Base-by-base conservation (phyloP, 2,888 invertebrate species). In the Drosophila mimetica region DNA sequence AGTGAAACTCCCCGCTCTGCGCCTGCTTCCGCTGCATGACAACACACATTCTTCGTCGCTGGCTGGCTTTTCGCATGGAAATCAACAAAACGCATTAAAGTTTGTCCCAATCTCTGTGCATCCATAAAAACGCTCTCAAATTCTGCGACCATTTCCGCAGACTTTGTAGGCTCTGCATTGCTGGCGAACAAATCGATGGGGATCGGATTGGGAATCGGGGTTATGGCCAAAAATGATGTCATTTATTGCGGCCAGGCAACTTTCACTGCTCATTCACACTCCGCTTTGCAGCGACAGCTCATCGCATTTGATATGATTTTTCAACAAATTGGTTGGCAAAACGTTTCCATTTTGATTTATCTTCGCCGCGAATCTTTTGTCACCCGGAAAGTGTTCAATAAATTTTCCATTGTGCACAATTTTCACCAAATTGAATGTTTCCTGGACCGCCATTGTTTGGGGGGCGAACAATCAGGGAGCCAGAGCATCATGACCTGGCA, bases 191-290 rank as follows among this genome's bases (percentile, higher is more conserved):
- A n/a, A 74, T 77, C 66, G 70, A 53, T 57, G 22, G 55, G 50
- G 37, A 41, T 71, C 30, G 42, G 25, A 30, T 50, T 48, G 16
- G 36, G 48, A 51, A 69, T 67, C 32, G 72, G 57, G 66, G 60
- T 61, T 84, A 59, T 71, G 73, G 87, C 71, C 74, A 51, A 82
- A 86, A 83, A 87, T 83, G 88, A 83, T 83, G 88, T 83, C 82
- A 83, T 82, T 83, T 79, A 83, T 73, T 71, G 58, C 77, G 74
- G 73, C 71, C 81, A 65, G 70, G 59, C 65, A 82, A 83, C 82
- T 83, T 83, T 83, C 82, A 83, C 82, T 82, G 79, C 44, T 73
- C 74, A 54, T 70, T 85, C 75, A 72, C 67, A 71, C 72, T n/a
- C n/a, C 57, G 64, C 66, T 37, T 39, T 16, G 30, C 22, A 16